These are phyloP conservation scores for Callyntrura guangdongensis DNA, from an alignment of 2,888 invertebrate species.

Conservation along the genomic window DNA sequence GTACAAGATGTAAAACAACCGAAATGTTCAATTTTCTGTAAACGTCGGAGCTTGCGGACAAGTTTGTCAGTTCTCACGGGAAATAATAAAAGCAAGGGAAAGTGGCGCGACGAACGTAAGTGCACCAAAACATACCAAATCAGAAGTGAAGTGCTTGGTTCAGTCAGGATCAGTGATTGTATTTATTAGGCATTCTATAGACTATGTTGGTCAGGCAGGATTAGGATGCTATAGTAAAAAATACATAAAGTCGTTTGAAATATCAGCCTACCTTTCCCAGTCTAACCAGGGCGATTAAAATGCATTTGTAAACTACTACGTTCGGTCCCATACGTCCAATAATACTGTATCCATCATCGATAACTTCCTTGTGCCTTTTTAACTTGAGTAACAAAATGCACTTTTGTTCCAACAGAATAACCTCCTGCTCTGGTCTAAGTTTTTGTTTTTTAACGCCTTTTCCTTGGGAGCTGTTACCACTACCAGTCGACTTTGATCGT, in stretches of 20 bases:
- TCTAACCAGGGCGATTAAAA: constrained; percentile 81
- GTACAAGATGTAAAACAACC: no score
- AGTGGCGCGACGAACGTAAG: no score
- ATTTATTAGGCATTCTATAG: no score
- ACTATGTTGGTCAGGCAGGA: no score
- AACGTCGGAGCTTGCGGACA: no score
- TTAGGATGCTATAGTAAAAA: no score
- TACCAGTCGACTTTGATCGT: constrained; percentile 3
- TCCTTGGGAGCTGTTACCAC: background rate
- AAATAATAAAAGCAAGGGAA: no score
- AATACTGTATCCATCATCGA: constrained; percentile 81
- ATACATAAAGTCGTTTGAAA: background rate
- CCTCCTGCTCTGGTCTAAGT: constrained; percentile 66
- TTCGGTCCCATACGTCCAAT: constrained; percentile 82
- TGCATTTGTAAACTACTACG: constrained; percentile 80
- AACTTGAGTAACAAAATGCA: constrained; percentile 79
- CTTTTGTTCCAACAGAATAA: constrained; percentile 72
- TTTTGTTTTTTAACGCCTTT: constrained; percentile 57
- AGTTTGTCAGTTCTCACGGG: no score
- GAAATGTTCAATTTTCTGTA: no score
- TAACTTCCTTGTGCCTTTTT: constrained; percentile 79
- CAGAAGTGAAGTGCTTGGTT: no score
- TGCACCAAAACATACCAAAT: no score
- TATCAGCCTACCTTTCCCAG: constrained; percentile 78
- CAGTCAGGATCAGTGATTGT: no score